Evolutionary conservation across 2,797 vertebrate genomes (phyloP).

Genomic region (Macropus fuliginosus): DNA sequence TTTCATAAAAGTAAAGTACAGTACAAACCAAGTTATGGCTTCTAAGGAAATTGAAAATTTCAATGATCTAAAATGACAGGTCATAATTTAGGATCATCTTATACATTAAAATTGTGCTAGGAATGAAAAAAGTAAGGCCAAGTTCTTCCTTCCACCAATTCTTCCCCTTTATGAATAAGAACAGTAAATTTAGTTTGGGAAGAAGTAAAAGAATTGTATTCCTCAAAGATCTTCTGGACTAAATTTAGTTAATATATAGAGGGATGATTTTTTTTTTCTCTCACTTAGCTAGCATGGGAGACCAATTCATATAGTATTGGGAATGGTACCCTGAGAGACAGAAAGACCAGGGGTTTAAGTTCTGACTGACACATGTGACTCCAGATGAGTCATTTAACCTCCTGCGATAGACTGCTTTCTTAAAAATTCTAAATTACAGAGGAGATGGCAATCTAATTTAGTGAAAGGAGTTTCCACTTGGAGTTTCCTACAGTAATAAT

Average conservation of each 20-base stretch:
- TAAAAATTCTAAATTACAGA: not conserved
- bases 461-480: not conserved
- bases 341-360: not conserved
- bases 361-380: not conserved
- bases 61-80: not conserved
- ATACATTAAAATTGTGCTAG: not conserved
- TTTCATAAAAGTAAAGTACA: conserved; percentile 30
- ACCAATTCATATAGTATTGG: not conserved
- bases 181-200: not conserved
- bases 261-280: not conserved
- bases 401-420: not conserved
- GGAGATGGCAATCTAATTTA: not conserved
- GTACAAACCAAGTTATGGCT: not conserved
- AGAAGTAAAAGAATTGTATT: not conserved
- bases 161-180: not conserved
- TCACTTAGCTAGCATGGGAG: not conserved
- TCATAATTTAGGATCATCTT: not conserved
- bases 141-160: not conserved
- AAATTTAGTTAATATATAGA: not conserved
- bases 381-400: not conserved
- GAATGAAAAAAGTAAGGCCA: not conserved
- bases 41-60: not conserved
- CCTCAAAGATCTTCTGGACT: not conserved
- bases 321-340: not conserved
- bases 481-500: not conserved